Base-by-base conservation (phyloP, 92 coral and sea anemone genomes). In the Heliopora coerulea region DNA sequence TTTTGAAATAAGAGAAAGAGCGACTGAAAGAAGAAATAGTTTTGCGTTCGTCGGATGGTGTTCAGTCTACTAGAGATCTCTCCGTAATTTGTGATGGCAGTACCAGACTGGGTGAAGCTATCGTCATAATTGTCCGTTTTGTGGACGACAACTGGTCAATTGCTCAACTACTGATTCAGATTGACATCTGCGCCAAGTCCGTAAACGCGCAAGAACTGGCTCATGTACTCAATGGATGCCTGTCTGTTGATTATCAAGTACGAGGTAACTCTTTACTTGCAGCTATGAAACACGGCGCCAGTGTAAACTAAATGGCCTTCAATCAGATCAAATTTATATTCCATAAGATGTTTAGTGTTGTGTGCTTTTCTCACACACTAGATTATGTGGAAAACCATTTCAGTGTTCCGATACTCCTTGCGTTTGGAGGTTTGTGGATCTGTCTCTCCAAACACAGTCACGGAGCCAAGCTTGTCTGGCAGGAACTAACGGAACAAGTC, bases 351-450 rank as follows among this genome's bases (percentile, higher is more conserved):
- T 18, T 52, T 18, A 81, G 73, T 50, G 75, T 62, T 61, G n/a
- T n/a, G n/a, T n/a, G n/a, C n/a, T n/a, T n/a, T n/a, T n/a, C n/a
- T n/a, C n/a, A n/a, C n/a, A n/a, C 85, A 29, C 34, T 73, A 28
- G 85, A 80, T 32, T 72, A 80, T 49, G 80, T 80, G 59, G 74
- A 64, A 32, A 76, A 83, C 65, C 83, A 83, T 83, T 78, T 83
- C 30, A 41, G 56, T 62, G 57, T 76, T 57, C 83, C 86, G 20
- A 82, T 68, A 33, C 78, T 82, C 32, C 37, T 37, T 44, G 64
- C 60, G 74, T 59, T 79, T 64, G 83, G 62, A 68, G 68, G 74
- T 32, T 59, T 82, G 61, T 78, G 87, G 87, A 63, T 72, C 48
- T 66, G 87, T 21, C 48, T 78, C 83, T 83, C 78, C 54, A 57